These are phyloP conservation scores for Puffinus mauretanicus DNA, from an alignment of 2,113 vertebrate species.

Conservation along the genomic window DNA sequence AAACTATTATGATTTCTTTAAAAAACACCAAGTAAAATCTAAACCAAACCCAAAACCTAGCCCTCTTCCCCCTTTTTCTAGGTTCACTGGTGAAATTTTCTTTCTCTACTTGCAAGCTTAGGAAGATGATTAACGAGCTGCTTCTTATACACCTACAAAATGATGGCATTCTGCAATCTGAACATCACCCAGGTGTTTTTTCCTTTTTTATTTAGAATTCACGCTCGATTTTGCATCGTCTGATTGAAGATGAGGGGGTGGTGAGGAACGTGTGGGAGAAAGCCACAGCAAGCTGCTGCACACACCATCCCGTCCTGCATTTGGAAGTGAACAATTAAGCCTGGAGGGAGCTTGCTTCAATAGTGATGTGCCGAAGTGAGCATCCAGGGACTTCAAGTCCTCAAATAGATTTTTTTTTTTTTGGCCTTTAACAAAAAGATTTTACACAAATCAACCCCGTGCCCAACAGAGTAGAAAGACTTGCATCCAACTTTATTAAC, in stretches of 20 bases:
- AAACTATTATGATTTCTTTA: neutral
- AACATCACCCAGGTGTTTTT: constrained; percentile 27
- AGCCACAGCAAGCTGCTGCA: constrained; percentile 43
- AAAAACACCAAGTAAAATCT: neutral
- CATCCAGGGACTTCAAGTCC: neutral
- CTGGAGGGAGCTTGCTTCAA: neutral
- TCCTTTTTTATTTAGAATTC: constrained; percentile 55
- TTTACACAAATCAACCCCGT: fast-evolving
- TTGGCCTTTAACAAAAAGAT: neutral
- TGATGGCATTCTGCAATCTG: neutral
- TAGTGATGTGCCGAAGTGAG: neutral
- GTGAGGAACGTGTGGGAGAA: constrained; percentile 50
- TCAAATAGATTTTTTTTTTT: neutral
- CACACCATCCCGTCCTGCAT: neutral
- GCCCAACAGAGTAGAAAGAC: neutral
- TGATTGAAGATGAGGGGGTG: constrained; percentile 54
- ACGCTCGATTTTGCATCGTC: constrained; percentile 14
- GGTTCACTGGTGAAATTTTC: neutral
- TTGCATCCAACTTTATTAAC: neutral
- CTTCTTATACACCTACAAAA: constrained; percentile 26
- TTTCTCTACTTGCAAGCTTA: neutral
- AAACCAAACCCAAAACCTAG: neutral
- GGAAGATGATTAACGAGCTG: constrained; percentile 21
- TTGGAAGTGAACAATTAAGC: constrained; percentile 24
- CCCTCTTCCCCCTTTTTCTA: neutral